phyloP scores from a whole-genome alignment of 2,888 invertebrate genomes.

The Osmoderma eremita region DNA sequence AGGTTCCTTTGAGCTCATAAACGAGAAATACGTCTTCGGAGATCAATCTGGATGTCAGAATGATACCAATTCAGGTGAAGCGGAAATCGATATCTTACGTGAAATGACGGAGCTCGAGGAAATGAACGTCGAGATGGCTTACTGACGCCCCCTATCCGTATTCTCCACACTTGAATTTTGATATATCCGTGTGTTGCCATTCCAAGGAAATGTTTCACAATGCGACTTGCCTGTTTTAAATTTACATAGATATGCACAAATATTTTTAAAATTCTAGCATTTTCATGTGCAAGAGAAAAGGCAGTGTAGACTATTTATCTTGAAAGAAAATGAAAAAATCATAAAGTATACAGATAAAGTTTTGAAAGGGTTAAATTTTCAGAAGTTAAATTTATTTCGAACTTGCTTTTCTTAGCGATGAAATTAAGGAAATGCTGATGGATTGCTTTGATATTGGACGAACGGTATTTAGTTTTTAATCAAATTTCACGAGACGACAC shows the following conservation, averaged over 20 bases:
- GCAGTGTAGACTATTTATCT: too few species aligned
- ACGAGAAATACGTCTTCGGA: constrained; percentile 19
- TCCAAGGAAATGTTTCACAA: constrained; percentile 21
- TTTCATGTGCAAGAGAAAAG: too few species aligned
- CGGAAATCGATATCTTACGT: constrained; percentile 48
- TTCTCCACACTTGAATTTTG: constrained; percentile 17
- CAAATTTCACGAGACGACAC: constrained; percentile 6
- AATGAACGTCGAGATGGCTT: constrained; percentile 46
- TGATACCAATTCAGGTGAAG: constrained; percentile 48
- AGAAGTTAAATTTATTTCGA: constrained; percentile 6
- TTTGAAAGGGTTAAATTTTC: background rate
- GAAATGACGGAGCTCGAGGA: constrained; percentile 45
- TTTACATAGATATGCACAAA: too few species aligned
- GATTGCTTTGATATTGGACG: constrained; percentile 2
- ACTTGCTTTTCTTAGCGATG: background rate
- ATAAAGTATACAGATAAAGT: too few species aligned
- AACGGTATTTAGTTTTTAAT: constrained; percentile 18
- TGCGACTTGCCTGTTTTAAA: too few species aligned
- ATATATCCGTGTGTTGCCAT: constrained; percentile 21
- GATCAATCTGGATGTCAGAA: constrained; percentile 48
- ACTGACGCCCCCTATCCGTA: constrained; percentile 41
- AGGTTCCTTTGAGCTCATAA: constrained; percentile 18
- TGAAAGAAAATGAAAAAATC: too few species aligned
- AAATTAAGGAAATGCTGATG: constrained; percentile 7
- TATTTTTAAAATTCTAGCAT: too few species aligned